phyloP scores from a whole-genome alignment of 2,888 invertebrate species.

The Scrobipalpa costella region DNA sequence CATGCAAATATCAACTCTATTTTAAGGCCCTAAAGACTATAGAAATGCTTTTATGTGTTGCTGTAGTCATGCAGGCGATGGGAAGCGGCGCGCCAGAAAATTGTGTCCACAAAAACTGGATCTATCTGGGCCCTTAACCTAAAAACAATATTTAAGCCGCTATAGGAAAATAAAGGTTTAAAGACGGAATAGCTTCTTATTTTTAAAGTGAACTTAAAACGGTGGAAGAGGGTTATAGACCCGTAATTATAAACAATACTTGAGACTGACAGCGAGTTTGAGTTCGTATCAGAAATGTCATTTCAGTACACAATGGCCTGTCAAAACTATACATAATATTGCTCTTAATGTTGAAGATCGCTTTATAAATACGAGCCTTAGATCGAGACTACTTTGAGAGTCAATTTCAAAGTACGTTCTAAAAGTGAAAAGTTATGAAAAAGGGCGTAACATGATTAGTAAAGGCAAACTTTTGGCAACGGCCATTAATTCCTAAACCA shows the following conservation, averaged over 20 bases:
- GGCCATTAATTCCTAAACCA: neutral
- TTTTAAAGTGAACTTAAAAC: neutral
- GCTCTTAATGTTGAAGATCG: too few species aligned
- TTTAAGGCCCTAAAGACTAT: constrained; percentile 34
- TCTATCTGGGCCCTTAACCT: neutral
- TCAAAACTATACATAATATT: too few species aligned
- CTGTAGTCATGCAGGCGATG: neutral
- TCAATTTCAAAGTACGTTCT: too few species aligned
- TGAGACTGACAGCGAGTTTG: too few species aligned
- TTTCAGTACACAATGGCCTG: too few species aligned
- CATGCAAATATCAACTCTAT: constrained; percentile 24
- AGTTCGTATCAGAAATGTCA: too few species aligned
- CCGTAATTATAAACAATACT: too few species aligned
- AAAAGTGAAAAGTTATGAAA: neutral
- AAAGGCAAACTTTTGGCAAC: neutral
- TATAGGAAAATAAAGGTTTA: constrained; percentile 1
- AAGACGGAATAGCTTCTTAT: neutral
- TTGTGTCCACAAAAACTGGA: constrained; percentile 24
- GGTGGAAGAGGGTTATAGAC: too few species aligned
- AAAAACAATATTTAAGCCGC: constrained; percentile 8
- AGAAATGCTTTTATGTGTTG: constrained; percentile 24
- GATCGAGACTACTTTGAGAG: too few species aligned
- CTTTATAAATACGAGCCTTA: too few species aligned
- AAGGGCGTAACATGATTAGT: neutral
- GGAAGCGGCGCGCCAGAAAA: constrained; percentile 40